Conservation (phyloP, 30 jellyfish, hydroid and myxozoan species). For the Hydractinia symbiolongicarpus region DNA sequence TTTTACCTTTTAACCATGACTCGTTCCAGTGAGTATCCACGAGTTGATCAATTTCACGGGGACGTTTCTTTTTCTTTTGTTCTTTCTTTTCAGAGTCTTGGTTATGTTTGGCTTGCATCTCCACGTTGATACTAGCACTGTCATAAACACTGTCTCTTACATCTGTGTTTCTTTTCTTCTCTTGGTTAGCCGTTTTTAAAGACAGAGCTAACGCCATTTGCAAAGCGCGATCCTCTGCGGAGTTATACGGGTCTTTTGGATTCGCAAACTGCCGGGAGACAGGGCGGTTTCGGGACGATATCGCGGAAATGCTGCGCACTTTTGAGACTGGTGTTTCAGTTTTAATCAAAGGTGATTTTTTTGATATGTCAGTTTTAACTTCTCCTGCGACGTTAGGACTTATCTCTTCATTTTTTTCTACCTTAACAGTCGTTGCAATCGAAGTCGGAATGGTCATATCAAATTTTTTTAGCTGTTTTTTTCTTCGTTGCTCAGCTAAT, state of each 20-base stretch:
- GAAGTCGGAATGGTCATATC: too few species aligned
- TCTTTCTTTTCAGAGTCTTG: not conserved
- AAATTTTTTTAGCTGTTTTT: too few species aligned
- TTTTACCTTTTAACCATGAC: conserved; percentile 40
- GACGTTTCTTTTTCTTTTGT: not conserved
- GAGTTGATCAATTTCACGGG: conserved; percentile 27
- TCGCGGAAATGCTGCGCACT: too few species aligned
- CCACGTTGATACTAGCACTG: not conserved
- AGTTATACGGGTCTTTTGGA: conserved; percentile 7
- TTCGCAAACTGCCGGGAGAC: not conserved
- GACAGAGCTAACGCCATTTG: conserved; percentile 8
- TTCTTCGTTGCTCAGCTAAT: too few species aligned
- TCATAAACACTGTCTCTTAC: not conserved
- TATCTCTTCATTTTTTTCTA: too few species aligned
- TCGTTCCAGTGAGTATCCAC: conserved; percentile 34
- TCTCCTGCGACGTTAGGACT: too few species aligned
- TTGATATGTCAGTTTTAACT: too few species aligned
- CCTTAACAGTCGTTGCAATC: too few species aligned
- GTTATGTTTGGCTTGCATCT: not conserved
- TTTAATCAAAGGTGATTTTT: too few species aligned
- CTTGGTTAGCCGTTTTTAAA: not conserved
- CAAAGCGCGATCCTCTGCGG: not conserved
- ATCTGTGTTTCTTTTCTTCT: not conserved
- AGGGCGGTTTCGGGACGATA: too few species aligned
- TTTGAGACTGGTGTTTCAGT: too few species aligned